Conservation (phyloP, 2,888 invertebrate genomes). For the Spodoptera exigua region DNA sequence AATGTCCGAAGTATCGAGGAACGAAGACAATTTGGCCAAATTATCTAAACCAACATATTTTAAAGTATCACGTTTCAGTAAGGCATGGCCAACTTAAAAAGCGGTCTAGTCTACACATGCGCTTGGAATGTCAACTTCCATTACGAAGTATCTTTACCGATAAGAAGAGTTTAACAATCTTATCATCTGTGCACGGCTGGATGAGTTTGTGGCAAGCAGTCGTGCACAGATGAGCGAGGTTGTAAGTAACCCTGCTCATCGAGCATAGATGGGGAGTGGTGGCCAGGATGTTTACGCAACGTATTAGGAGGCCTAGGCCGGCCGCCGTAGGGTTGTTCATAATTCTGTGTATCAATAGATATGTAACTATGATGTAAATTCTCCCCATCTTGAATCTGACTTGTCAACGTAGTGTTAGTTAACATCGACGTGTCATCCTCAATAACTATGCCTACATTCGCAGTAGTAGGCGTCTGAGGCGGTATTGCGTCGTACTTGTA, state of each 20-base stretch:
- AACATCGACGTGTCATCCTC: slow-evolving; percentile 90
- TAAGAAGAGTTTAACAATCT: slow-evolving; percentile 77
- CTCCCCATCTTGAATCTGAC: slow-evolving; percentile 91
- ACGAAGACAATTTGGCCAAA: slow-evolving; percentile 78
- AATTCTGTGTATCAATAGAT: slow-evolving; percentile 90
- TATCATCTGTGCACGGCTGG: slow-evolving; percentile 85
- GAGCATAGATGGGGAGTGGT: slow-evolving; percentile 83
- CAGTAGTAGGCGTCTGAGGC: slow-evolving; percentile 86
- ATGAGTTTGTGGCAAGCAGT: slow-evolving; percentile 87
- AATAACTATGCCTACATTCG: slow-evolving; percentile 86
- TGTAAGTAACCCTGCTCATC: slow-evolving; percentile 88
- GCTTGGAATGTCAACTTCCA: slow-evolving; percentile 86
- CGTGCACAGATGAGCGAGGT: slow-evolving; percentile 86
- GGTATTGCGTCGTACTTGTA: slow-evolving; percentile 91
- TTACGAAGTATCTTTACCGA: slow-evolving; percentile 83
- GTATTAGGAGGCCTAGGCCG: slow-evolving; percentile 84
- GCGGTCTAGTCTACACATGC: slow-evolving; percentile 83
- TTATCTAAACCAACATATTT: slow-evolving; percentile 69
- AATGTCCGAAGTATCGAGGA: slow-evolving; percentile 72
- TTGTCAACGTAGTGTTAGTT: slow-evolving; percentile 90
- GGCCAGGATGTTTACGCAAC: slow-evolving; percentile 82
- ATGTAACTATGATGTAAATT: slow-evolving; percentile 92
- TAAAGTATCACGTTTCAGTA: slow-evolving; percentile 80
- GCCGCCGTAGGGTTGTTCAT: slow-evolving; percentile 85
- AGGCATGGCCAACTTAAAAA: slow-evolving; percentile 81